phyloP scores from a whole-genome alignment of 2,113 vertebrate genomes.

The Parotia lawesii region DNA sequence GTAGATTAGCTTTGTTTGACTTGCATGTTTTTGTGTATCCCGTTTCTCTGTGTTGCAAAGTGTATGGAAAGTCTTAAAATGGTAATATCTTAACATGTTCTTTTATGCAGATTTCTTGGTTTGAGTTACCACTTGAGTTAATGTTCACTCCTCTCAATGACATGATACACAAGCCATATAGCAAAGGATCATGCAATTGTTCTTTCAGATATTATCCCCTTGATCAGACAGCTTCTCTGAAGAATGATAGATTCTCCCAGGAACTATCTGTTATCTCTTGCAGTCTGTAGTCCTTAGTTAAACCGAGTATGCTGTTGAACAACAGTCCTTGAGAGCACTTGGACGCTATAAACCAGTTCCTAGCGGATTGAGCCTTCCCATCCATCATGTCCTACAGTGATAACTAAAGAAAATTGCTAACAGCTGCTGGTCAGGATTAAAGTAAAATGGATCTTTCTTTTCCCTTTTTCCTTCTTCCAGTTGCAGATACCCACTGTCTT shows the following conservation, averaged over 20 bases:
- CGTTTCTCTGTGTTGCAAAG: slow-evolving; percentile 8
- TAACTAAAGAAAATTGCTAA: slow-evolving; percentile 54
- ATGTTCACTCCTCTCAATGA: not conserved
- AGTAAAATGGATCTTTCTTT: slow-evolving; percentile 16
- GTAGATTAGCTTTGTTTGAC: slow-evolving; percentile 28
- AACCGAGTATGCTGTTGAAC: slow-evolving; percentile 2
- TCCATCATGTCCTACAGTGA: slow-evolving; percentile 37
- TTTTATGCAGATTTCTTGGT: not conserved
- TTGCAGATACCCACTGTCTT: not conserved
- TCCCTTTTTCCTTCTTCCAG: not conserved
- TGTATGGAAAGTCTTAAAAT: not conserved
- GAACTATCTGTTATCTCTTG: slow-evolving; percentile 9
- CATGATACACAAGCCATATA: not conserved
- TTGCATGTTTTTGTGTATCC: slow-evolving; percentile 14
- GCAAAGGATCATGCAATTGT: not conserved
- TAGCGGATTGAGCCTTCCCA: slow-evolving; percentile 10
- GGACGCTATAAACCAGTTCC: not conserved
- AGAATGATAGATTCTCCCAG: not conserved
- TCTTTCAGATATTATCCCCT: not conserved
- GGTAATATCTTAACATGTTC: not conserved
- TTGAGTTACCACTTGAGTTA: not conserved
- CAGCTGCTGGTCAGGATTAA: slow-evolving; percentile 23
- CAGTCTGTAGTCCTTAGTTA: slow-evolving; percentile 10
- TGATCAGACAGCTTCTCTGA: not conserved
- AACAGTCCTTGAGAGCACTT: slow-evolving; percentile 35